Percentiles rank a stretch among this genome's conserved stretches.
Evolutionary conservation across 2,888 invertebrate species (phyloP).

Genomic region (Pyrrhosoma nymphula): DNA sequence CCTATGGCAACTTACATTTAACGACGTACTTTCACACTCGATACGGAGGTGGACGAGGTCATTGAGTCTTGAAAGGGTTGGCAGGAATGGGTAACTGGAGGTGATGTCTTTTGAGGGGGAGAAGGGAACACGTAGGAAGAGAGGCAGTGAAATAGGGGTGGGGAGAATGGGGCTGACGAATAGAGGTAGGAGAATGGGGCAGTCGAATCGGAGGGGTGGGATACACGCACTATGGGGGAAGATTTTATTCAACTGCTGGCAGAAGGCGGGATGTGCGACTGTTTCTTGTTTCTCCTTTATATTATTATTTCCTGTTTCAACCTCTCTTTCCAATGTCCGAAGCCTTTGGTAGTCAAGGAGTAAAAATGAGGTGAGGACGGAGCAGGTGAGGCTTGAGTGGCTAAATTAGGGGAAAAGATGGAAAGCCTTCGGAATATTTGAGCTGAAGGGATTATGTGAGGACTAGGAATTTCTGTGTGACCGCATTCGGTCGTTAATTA

Average conservation of each 20-base stretch:
- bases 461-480: neutral
- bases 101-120: neutral
- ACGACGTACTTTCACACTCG: conserved; percentile 67
- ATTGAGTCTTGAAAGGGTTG: conserved; percentile 58
- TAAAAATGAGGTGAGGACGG: neutral
- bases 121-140: neutral
- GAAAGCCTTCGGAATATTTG: neutral
- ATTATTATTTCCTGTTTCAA: neutral
- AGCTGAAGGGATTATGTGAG: neutral
- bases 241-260: neutral
- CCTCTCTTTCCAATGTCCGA: neutral
- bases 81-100: conserved; percentile 49
- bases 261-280: neutral
- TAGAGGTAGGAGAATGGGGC: neutral
- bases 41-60: conserved; percentile 66
- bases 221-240: neutral
- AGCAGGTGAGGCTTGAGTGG: neutral
- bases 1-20: conserved; percentile 65
- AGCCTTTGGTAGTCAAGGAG: neutral
- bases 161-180: neutral
- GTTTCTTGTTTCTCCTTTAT: neutral
- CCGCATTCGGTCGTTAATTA: neutral
- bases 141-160: neutral
- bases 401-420: neutral
- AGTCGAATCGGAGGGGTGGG: neutral